These are phyloP conservation scores for Microplitis manilae DNA, from an alignment of 2,888 invertebrate genomes.

Conservation along the genomic window DNA sequence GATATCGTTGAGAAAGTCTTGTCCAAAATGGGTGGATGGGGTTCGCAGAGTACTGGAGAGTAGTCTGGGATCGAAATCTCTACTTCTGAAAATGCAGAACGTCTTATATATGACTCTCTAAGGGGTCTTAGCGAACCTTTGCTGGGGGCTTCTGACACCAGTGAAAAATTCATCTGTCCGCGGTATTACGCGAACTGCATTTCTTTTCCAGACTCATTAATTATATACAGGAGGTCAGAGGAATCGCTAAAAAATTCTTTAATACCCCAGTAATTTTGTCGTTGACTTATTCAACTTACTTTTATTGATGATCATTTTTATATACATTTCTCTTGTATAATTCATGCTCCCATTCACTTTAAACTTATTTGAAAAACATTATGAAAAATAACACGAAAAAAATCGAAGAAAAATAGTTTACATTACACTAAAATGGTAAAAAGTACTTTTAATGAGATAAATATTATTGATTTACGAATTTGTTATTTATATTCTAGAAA, in stretches of 20 bases:
- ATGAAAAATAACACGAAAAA: no score
- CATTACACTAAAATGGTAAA: no score
- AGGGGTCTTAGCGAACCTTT: constrained; percentile 6
- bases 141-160: constrained; percentile 13
- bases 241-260: constrained; percentile 5
- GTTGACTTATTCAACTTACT: neutral
- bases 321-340: neutral
- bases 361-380: no score
- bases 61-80: neutral
- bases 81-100: constrained; percentile 37
- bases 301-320: neutral
- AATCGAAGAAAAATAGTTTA: no score
- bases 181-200: constrained; percentile 28
- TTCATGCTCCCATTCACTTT: neutral
- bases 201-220: constrained; percentile 20
- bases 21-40: constrained; percentile 33
- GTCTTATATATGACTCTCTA: constrained; percentile 38
- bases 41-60: neutral
- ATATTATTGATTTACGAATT: no score
- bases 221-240: constrained; percentile 3
- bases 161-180: constrained; percentile 39
- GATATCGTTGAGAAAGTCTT: constrained; percentile 50
- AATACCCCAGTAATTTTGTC: constrained; percentile 24
- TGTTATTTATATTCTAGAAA: no score
- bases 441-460: no score